Evolutionary conservation across 1,140 invertebrate genomes (phyloP), one percentile per base, ranked within the genome.

Genomic region (Pseudomyrmex flavicornis): DNA sequence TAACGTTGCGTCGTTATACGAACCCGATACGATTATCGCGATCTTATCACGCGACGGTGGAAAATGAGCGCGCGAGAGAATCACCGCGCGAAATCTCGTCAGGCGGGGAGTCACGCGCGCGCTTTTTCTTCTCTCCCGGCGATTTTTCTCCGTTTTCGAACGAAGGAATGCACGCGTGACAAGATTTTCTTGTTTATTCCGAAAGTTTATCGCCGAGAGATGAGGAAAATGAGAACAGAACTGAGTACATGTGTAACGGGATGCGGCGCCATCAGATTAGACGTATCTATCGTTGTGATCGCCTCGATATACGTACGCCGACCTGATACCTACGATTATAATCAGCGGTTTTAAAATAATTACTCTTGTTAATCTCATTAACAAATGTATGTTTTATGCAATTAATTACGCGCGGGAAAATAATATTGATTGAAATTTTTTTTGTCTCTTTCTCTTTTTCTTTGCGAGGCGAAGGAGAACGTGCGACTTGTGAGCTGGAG

Each of bases 11-110:
- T 63, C 79, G 20, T 61, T 58, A 17, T 48, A 22, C 35, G 35
- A 35, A 35, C 35, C 10, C 63, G 63, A 77, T 73, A 79, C 59
- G 50, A 75, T 59, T 44, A 46, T 63, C 50, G 50, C 13, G 72
- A 54, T 62, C n/a, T 82, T 63, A 62, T 82, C 79, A 20, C 70
- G 35, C 35, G 35, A 35, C 35, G 59, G 17, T 50, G 20, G 54
- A 72, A 73, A 80, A 72, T 44, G 44, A 48, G 13, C 50, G 35
- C 35, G 54, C 4, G 69, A 9, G 12, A 9, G 8, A 68, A 68
- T 87, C 56, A 26, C 20, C 17, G 44, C 52, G 66, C 46, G 22
- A 17, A 46, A 35, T 35, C 68, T 59, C 20, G 44, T 17, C 63
- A 7, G 26, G 26, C 26, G 35, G 35, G 13, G 2, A 20, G 9